phyloP scores from a whole-genome alignment of 2,888 invertebrate genomes.

The Himalopsyche anomala region DNA sequence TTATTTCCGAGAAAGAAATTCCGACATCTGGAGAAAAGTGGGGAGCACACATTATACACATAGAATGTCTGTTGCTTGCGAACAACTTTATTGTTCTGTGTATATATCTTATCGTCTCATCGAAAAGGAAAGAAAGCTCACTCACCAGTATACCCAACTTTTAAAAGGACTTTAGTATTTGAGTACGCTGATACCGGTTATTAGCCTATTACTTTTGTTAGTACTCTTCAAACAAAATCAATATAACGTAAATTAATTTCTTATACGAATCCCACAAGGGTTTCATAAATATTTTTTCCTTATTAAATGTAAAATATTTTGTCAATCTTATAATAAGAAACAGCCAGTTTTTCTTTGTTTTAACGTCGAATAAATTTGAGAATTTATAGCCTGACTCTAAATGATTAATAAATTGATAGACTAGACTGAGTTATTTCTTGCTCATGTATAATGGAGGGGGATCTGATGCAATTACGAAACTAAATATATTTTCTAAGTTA shows the following conservation, averaged over 20 bases:
- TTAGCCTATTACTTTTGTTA: constrained; percentile 49
- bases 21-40: not conserved
- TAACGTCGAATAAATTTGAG: too few species aligned
- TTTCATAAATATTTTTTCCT: too few species aligned
- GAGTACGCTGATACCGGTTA: not conserved
- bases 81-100: constrained; percentile 3
- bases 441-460: too few species aligned
- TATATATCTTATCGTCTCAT: not conserved
- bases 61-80: not conserved
- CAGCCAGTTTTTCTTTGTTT: too few species aligned
- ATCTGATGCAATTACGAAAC: too few species aligned
- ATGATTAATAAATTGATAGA: too few species aligned
- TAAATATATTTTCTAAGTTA: too few species aligned
- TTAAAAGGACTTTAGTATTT: not conserved
- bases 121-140: not conserved
- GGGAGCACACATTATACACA: not conserved
- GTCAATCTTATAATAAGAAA: too few species aligned
- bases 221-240: constrained; percentile 9
- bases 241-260: not conserved
- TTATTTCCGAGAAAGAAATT: not conserved
- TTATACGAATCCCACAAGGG: not conserved
- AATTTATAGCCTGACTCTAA: too few species aligned
- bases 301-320: too few species aligned
- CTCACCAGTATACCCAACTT: not conserved
- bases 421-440: too few species aligned